phyloP scores from a whole-genome alignment of 2,113 vertebrate species.

The Heterochromis multidens region DNA sequence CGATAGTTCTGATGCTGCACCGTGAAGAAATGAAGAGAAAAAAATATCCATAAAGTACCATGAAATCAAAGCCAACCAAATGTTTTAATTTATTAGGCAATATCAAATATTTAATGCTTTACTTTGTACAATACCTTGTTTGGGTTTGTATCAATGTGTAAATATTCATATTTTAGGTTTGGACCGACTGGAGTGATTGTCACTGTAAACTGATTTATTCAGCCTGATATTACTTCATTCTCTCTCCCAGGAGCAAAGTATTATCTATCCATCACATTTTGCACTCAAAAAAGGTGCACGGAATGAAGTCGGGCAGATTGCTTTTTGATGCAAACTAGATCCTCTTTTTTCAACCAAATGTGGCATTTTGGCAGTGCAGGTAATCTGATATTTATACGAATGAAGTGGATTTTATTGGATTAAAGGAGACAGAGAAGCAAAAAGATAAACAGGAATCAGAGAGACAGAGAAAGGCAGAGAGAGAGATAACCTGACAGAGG shows the following conservation, averaged over 20 bases:
- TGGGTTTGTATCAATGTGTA: neutral
- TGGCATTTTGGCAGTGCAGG: neutral
- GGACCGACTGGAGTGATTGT: neutral
- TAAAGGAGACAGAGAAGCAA: slow-evolving; percentile 5
- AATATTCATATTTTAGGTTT: neutral
- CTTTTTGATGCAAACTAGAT: neutral
- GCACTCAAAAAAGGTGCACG: neutral
- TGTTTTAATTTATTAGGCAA: neutral
- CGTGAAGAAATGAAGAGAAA: neutral
- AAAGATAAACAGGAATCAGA: neutral
- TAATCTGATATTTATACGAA: slow-evolving; percentile 14
- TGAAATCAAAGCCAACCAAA: neutral
- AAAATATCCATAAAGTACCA: neutral
- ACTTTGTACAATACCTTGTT: neutral
- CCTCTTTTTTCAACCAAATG: neutral
- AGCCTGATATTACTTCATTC: neutral
- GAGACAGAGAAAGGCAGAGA: slow-evolving; percentile 14
- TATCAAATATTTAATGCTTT: neutral
- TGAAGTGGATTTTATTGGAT: slow-evolving; percentile 29
- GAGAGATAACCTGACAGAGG: slow-evolving; percentile 31
- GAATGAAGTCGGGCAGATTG: neutral
- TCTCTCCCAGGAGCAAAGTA: neutral
- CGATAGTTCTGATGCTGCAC: neutral
- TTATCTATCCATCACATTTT: neutral
- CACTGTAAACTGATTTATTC: neutral